Percentiles rank a stretch among this genome's conserved stretches.
phyloP scores from a whole-genome alignment of 2,888 invertebrate species.

The Tridacna crocea region DNA sequence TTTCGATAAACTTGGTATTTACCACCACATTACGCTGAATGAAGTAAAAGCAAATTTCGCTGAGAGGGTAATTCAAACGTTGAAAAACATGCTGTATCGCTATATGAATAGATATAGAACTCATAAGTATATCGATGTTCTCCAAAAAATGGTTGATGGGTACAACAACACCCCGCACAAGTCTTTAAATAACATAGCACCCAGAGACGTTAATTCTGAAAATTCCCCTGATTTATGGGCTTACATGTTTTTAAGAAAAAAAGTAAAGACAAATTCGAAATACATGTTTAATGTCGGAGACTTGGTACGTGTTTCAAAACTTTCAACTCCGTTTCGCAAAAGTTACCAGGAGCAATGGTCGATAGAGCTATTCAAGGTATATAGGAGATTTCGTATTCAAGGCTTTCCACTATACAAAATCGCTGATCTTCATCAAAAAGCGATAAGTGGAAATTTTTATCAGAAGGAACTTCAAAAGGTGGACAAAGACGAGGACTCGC shows the following conservation, averaged over 20 bases:
- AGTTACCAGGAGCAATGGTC: constrained; percentile 42
- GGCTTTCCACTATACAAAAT: constrained; percentile 31
- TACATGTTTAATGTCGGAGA: constrained; percentile 38
- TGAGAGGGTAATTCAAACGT: constrained; percentile 36
- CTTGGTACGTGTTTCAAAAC: constrained; percentile 35
- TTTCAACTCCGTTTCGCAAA: constrained; percentile 26
- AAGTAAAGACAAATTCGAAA: neutral
- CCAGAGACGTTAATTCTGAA: constrained; percentile 12
- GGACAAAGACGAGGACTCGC: constrained; percentile 22
- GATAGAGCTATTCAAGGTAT: constrained; percentile 35
- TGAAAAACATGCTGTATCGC: constrained; percentile 32
- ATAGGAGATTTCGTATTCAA: constrained; percentile 19
- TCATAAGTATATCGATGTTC: constrained; percentile 28
- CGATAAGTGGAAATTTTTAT: constrained; percentile 32
- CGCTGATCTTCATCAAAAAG: constrained; percentile 20
- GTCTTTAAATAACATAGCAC: constrained; percentile 25
- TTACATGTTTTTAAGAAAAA: constrained; percentile 22
- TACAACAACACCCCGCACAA: constrained; percentile 42
- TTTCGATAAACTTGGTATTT: constrained; percentile 18
- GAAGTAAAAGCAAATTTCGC: constrained; percentile 28
- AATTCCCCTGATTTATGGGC: constrained; percentile 38
- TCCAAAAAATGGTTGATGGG: constrained; percentile 28
- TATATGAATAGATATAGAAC: constrained; percentile 33
- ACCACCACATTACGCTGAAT: constrained; percentile 39
- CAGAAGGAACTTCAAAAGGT: constrained; percentile 26